A percentile compares a stretch with the other conserved stretches of the same genome.
Evolutionary conservation across 1,140 invertebrate species (phyloP).

Genomic region (Trissolcus basalis): DNA sequence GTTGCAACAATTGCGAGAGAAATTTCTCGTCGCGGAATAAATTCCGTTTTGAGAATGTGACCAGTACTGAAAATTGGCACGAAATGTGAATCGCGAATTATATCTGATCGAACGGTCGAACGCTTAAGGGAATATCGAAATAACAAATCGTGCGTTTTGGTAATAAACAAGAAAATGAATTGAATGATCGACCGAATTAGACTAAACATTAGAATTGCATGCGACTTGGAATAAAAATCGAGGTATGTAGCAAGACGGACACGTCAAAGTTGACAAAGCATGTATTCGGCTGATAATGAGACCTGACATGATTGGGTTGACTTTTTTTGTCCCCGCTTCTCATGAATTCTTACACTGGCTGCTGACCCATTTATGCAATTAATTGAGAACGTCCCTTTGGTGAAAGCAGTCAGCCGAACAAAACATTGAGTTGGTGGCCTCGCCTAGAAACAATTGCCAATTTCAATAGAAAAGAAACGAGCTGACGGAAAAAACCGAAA

Average conservation of each 20-base stretch:
- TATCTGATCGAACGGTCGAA: too few relatives aligned
- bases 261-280: slow-evolving; percentile 48
- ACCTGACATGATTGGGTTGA: slow-evolving; percentile 46
- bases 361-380: slow-evolving; percentile 57
- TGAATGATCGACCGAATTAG: too few relatives aligned
- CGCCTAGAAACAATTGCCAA: slow-evolving; percentile 38
- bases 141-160: too few relatives aligned
- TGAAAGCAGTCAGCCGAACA: slow-evolving; percentile 54
- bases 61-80: too few relatives aligned
- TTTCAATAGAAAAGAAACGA: slow-evolving; percentile 58
- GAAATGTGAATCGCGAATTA: too few relatives aligned
- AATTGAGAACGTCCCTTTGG: slow-evolving; percentile 58
- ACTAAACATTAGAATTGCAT: too few relatives aligned
- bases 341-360: slow-evolving; percentile 47
- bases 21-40: neutral
- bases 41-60: neutral
- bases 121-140: too few relatives aligned
- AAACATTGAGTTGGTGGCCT: slow-evolving; percentile 46
- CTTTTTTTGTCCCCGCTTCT: slow-evolving; percentile 44
- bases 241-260: slow-evolving; percentile 5
- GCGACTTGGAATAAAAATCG: too few relatives aligned
- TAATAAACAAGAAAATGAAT: too few relatives aligned
- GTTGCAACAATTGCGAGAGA: too few relatives aligned
- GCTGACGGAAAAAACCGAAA: too few relatives aligned
- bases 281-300: slow-evolving; percentile 44